A percentile compares a stretch with the other conserved stretches of the same genome.
Conservation (phyloP, 2,888 invertebrate species). For the Iselma pallidipennis region DNA sequence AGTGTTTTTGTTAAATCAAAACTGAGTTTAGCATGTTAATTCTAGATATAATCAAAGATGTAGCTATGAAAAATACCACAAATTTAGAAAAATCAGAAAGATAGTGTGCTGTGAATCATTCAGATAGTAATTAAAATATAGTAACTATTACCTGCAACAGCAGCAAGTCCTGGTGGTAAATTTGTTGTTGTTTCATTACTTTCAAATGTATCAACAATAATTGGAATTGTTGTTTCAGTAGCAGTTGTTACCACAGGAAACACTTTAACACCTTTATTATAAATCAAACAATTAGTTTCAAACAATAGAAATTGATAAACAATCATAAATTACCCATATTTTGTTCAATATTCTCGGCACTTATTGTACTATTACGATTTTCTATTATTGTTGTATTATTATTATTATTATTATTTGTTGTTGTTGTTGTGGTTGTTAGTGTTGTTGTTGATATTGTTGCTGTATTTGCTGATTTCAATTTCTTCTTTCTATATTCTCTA, state of each 20-base stretch:
- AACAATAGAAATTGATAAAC: not conserved
- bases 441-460: conserved; percentile 13
- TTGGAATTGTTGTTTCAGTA: conserved; percentile 18
- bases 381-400: conserved; percentile 18
- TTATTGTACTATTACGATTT: conserved; percentile 12
- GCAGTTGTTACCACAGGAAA: conserved; percentile 12
- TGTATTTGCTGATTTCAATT: conserved; percentile 51
- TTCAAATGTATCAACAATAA: conserved; percentile 16
- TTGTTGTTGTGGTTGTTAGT: conserved; percentile 23
- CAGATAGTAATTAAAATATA: conserved; percentile 15
- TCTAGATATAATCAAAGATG: not conserved
- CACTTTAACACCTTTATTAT: conserved; percentile 29
- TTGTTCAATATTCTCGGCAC: conserved; percentile 22
- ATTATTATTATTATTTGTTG: conserved; percentile 29
- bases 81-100: conserved; percentile 15
- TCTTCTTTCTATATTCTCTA: conserved; percentile 67
- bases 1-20: not conserved
- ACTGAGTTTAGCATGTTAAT: too few species aligned
- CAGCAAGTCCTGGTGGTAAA: conserved; percentile 23
- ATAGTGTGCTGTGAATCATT: too few species aligned
- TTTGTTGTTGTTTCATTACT: conserved; percentile 14
- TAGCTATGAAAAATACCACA: not conserved
- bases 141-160: conserved; percentile 38
- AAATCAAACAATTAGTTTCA: not conserved
- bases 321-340: conserved; percentile 27